A percentile compares a stretch with the other conserved stretches of the same genome.
These are phyloP conservation scores for Unio pictorum DNA, from an alignment of 2,888 invertebrate genomes.

Conservation along the genomic window DNA sequence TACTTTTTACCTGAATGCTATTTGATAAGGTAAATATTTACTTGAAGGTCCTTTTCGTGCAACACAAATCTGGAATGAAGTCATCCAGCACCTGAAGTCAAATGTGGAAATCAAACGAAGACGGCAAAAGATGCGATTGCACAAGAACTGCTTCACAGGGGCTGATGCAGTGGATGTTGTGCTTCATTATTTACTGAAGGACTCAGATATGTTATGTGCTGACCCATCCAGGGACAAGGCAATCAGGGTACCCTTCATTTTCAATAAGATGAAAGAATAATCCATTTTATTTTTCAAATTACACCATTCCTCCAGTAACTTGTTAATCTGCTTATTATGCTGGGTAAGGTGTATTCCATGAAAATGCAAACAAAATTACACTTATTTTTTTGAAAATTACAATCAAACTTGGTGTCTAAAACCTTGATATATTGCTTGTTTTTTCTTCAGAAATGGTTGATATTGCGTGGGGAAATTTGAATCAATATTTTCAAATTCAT, in stretches of 20 bases:
- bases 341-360: too few relatives aligned
- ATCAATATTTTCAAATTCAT: too few relatives aligned
- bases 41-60: slow-evolving; percentile 63
- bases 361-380: too few relatives aligned
- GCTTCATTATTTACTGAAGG: slow-evolving; percentile 58
- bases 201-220: slow-evolving; percentile 55
- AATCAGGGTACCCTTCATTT: slow-evolving; percentile 49
- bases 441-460: too few relatives aligned
- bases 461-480: too few relatives aligned
- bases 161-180: slow-evolving; percentile 67
- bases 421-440: too few relatives aligned
- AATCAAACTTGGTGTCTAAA: too few relatives aligned
- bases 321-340: too few relatives aligned
- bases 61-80: slow-evolving; percentile 68
- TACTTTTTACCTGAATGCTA: too few relatives aligned
- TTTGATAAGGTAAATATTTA: background rate
- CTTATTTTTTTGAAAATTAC: too few relatives aligned
- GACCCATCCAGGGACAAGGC: slow-evolving; percentile 64
- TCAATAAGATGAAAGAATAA: background rate
- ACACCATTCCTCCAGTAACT: too few relatives aligned
- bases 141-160: slow-evolving; percentile 66
- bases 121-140: slow-evolving; percentile 58
- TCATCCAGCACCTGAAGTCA: slow-evolving; percentile 60
- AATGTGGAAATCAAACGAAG: slow-evolving; percentile 63
- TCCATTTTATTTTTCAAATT: too few relatives aligned